These are phyloP conservation scores for Brevimyrus niger DNA, from an alignment of 2,113 vertebrate species.

Conservation along the genomic window DNA sequence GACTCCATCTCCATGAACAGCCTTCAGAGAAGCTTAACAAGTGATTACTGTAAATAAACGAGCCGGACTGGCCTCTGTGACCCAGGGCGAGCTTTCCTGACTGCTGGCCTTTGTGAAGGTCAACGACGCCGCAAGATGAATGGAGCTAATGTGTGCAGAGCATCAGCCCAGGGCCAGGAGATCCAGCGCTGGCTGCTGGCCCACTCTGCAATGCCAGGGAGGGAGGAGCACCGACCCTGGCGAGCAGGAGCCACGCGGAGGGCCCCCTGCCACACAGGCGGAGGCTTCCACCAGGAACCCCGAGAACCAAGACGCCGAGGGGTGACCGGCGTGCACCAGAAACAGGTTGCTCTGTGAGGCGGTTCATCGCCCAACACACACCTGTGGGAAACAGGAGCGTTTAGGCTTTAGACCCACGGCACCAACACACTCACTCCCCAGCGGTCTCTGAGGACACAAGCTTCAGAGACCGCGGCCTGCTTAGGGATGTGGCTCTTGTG, in stretches of 20 bases:
- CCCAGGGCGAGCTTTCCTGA: neutral
- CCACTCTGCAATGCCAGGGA: neutral
- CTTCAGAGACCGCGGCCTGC: neutral
- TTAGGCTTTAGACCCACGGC: neutral
- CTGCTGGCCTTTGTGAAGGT: neutral
- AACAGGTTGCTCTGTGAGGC: neutral
- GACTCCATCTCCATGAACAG: neutral
- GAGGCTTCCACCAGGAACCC: neutral
- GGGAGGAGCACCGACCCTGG: neutral
- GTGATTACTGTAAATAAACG: conserved; percentile 9
- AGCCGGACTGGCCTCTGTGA: neutral
- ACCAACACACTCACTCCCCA: neutral
- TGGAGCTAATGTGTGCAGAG: neutral
- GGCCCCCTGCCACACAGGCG: neutral
- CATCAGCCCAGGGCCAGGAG: neutral
- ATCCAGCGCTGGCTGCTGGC: neutral
- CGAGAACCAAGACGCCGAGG: neutral
- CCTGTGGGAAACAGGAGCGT: neutral
- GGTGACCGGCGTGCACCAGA: neutral
- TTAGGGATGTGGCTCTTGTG: neutral
- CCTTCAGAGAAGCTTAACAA: neutral
- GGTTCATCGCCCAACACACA: neutral
- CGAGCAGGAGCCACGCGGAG: neutral
- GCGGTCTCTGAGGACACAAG: neutral
- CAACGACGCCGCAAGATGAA: neutral